These are phyloP conservation scores for Ctenoplectra terminalis DNA, from an alignment of 1,140 invertebrate species.

Conservation along the genomic window DNA sequence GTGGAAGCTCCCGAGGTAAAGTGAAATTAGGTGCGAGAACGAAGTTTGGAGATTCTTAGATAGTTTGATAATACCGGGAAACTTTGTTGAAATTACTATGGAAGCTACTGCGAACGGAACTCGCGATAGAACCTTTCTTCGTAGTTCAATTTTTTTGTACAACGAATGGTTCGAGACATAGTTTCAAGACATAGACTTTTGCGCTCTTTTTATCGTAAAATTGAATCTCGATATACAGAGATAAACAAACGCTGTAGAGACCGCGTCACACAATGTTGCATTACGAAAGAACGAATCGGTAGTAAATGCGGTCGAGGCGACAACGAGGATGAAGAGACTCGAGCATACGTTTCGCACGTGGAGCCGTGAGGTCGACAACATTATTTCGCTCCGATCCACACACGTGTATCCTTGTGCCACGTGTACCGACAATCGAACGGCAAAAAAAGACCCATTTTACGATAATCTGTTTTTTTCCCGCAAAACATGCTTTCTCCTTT, in stretches of 20 bases:
- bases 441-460: too few species aligned
- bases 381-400: background rate
- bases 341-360: slow-evolving; percentile 23
- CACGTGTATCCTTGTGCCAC: slow-evolving; percentile 28
- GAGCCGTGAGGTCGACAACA: slow-evolving; percentile 40
- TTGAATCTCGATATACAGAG: background rate
- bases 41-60: background rate
- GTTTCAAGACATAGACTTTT: too few species aligned
- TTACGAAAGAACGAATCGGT: slow-evolving; percentile 19
- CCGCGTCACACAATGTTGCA: background rate
- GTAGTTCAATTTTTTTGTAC: background rate
- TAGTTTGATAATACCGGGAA: background rate
- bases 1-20: background rate
- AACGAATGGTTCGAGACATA: too few species aligned
- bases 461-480: background rate
- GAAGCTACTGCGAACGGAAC: background rate
- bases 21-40: background rate
- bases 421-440: too few species aligned
- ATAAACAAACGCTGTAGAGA: background rate
- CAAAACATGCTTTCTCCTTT: background rate
- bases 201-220: slow-evolving; percentile 6
- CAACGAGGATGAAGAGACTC: background rate
- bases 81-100: background rate
- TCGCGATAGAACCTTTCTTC: background rate
- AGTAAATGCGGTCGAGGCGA: background rate